A percentile compares a stretch with the other conserved stretches of the same genome.
phyloP scores from a whole-genome alignment of 2,113 vertebrate genomes.

The Hemichromis elongatus region DNA sequence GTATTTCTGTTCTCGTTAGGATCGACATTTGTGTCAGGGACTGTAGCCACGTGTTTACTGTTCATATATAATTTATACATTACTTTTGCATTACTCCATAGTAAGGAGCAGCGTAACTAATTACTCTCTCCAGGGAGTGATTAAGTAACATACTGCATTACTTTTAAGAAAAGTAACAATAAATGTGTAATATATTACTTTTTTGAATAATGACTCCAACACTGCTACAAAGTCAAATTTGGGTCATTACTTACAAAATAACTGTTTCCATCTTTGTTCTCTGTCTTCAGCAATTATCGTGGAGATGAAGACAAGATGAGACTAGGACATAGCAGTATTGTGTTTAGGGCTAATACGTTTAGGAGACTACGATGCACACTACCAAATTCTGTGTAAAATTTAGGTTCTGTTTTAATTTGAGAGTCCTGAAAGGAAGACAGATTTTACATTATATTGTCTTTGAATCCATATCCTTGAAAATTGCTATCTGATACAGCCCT shows the following conservation, averaged over 20 bases:
- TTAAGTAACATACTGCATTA: background rate
- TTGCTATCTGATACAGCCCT: background rate
- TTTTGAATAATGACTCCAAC: background rate
- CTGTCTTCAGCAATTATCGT: background rate
- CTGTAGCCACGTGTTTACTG: background rate
- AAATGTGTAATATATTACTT: background rate
- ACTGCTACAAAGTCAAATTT: background rate
- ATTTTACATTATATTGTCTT: background rate
- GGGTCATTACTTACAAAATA: background rate
- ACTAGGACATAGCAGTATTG: background rate
- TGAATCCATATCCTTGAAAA: background rate
- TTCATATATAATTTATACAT: background rate
- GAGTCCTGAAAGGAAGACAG: background rate
- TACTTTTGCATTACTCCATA: background rate
- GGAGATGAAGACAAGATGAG: background rate
- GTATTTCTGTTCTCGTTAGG: background rate
- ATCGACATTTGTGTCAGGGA: background rate
- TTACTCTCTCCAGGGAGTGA: background rate
- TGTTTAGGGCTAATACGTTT: background rate
- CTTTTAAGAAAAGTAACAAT: too few relatives aligned
- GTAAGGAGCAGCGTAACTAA: background rate
- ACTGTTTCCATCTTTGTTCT: background rate
- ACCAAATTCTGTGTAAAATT: background rate
- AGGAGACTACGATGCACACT: background rate
- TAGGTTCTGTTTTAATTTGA: background rate